phyloP scores from a whole-genome alignment of 2,797 vertebrate genomes.

The Phrynocephalus guinanensis region DNA sequence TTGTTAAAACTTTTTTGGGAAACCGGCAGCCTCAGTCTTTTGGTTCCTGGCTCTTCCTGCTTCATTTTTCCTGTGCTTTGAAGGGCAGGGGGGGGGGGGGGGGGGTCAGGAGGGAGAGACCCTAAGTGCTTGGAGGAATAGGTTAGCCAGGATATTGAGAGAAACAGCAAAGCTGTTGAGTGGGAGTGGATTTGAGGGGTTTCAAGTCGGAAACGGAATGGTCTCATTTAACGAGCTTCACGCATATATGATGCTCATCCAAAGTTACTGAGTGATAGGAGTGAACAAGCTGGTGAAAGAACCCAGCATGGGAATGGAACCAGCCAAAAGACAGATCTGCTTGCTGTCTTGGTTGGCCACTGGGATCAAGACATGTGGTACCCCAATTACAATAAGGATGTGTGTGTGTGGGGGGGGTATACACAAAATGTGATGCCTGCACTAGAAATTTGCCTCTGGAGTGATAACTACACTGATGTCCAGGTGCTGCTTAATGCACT shows the following conservation, averaged over 20 bases:
- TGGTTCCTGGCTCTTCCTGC: neutral
- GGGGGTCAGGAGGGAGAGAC: too few species aligned
- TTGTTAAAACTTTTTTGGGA: constrained; percentile 28
- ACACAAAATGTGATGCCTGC: too few species aligned
- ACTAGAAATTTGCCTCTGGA: neutral
- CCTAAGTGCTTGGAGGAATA: neutral
- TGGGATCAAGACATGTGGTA: neutral
- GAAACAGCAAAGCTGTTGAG: neutral
- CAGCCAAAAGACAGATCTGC: neutral
- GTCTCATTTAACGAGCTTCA: neutral
- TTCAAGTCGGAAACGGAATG: neutral
- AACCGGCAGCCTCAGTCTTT: neutral
- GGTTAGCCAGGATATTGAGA: constrained; percentile 1
- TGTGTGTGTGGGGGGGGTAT: too few species aligned
- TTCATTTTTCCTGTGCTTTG: constrained; percentile 44
- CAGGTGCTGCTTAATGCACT: neutral
- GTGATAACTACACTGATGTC: neutral
- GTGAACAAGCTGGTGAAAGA: neutral
- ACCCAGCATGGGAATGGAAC: neutral
- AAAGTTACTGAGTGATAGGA: neutral
- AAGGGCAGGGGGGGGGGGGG: neutral
- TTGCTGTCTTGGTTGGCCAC: neutral
- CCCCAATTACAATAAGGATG: neutral
- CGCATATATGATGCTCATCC: neutral
- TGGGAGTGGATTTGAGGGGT: neutral